Evolutionary conservation across 1,140 invertebrate genomes (phyloP), one percentile per base, ranked within the genome.

Genomic region (Kradibia gibbosae): DNA sequence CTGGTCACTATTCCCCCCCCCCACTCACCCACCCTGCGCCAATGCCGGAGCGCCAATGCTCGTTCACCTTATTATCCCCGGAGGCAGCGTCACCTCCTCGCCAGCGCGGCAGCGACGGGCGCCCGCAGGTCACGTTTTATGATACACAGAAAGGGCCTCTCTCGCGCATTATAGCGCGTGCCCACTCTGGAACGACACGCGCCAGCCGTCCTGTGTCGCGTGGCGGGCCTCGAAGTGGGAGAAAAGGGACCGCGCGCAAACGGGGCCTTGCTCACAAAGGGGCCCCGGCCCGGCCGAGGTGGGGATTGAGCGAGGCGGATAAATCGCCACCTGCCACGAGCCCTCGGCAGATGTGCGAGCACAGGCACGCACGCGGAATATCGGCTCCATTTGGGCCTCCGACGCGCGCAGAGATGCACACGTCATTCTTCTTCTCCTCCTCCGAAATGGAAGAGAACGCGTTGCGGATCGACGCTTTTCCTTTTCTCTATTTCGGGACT

Each of bases 251-350:
- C 71, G 53, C 77, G 45, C 71, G 71, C 34, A 22, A 22, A 45
- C 48, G 55, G 79, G 78, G 53, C 77, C 67, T 79, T 79, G 39
- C 25, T 39, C 31, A 62, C 55, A 57, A 36, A 60, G 42, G 70
- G 45, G 39, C 20, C 25, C 7, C 11, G 8, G 45, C n/a, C 65
- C 15, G 75, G 20, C 31, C 17, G 31, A 28, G 75, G n/a, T 20
- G 53, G 55, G 15, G 80, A 53, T 22, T 15, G 53, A 77, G 31
- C 39, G 55, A 65, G 57, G 78, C 67, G 65, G 73, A 50, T 65
- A 78, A 78, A 60, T 74, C 80, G 77, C 80, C 83, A 84, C 83
- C 83, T 84, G 83, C 83, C 80, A 76, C 50, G 81, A 31, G 76
- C 53, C 53, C 78, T 45, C 70, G 80, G 80, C 83, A 84, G 83